Percentiles rank a stretch among this genome's conserved stretches.
Evolutionary conservation across 2,888 invertebrate species (phyloP).

Genomic region (Machimus rusticus): DNA sequence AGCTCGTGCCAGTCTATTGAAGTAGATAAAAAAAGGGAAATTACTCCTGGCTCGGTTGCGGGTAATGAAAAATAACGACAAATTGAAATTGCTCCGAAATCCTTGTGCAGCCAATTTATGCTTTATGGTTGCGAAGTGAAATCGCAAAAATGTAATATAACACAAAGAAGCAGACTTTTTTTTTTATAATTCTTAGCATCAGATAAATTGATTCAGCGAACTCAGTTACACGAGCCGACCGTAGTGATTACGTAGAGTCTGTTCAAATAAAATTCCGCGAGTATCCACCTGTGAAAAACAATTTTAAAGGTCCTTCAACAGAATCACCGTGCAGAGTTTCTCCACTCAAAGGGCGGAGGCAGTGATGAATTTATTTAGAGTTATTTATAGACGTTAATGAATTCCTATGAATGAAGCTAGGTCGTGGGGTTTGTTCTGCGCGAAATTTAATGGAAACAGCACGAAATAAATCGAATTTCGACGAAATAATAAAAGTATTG

Average conservation of each 20-base stretch:
- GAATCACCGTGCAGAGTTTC: neutral
- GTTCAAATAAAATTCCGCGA: neutral
- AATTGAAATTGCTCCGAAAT: neutral
- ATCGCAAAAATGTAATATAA: conserved; percentile 5
- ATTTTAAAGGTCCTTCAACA: neutral
- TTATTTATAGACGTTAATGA: neutral
- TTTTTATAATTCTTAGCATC: neutral
- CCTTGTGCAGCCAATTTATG: neutral
- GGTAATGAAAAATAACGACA: neutral
- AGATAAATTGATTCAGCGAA: neutral
- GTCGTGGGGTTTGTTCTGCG: neutral
- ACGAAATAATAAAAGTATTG: neutral
- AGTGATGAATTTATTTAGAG: neutral
- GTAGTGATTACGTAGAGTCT: neutral
- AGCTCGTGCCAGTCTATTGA: conserved; percentile 67
- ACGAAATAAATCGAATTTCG: neutral
- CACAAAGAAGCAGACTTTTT: neutral
- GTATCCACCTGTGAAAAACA: neutral
- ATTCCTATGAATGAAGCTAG: neutral
- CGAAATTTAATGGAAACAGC: neutral
- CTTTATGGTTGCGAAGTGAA: neutral
- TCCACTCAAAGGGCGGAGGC: neutral
- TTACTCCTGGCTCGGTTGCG: neutral
- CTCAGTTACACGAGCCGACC: neutral
- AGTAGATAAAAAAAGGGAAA: neutral